Conservation (phyloP, 2,797 vertebrate genomes). For the Scarus forsteni region DNA sequence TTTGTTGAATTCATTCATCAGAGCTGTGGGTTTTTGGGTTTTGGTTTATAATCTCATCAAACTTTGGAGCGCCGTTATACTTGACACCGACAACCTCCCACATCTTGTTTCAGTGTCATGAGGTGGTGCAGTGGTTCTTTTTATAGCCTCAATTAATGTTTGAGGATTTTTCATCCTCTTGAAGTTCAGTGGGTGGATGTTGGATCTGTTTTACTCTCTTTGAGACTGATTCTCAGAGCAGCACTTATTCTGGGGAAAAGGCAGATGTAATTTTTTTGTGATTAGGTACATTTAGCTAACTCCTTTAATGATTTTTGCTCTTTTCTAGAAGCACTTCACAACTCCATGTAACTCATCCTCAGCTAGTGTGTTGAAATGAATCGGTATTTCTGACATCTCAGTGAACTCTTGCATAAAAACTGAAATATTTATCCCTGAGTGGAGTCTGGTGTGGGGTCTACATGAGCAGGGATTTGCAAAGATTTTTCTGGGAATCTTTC, state of each 20-base stretch:
- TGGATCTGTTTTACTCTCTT: slow-evolving; percentile 27
- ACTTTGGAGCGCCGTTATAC: slow-evolving; percentile 10
- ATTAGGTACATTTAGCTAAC: slow-evolving; percentile 14
- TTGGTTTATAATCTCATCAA: slow-evolving; percentile 27
- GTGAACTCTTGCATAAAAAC: slow-evolving; percentile 11
- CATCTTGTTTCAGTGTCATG: slow-evolving; percentile 34
- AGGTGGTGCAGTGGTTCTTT: slow-evolving; percentile 35
- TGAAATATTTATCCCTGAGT: slow-evolving; percentile 24
- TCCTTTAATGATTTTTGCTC: slow-evolving; percentile 1
- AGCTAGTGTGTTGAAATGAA: slow-evolving; percentile 10
- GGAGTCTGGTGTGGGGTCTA: slow-evolving; percentile 20
- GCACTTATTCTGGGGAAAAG: background rate
- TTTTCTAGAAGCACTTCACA: slow-evolving; percentile 3
- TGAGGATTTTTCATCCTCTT: slow-evolving; percentile 32
- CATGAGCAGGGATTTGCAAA: slow-evolving; percentile 20
- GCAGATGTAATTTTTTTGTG: background rate
- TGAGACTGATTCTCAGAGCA: slow-evolving; percentile 7
- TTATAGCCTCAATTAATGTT: slow-evolving; percentile 45
- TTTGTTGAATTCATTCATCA: slow-evolving; percentile 6
- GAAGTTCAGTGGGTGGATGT: slow-evolving; percentile 36
- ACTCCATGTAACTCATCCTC: slow-evolving; percentile 2
- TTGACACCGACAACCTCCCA: slow-evolving; percentile 31
- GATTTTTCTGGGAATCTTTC: slow-evolving; percentile 20
- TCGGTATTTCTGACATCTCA: slow-evolving; percentile 19
- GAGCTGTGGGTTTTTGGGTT: slow-evolving; percentile 10